These are phyloP conservation scores for Numenius phaeopus DNA, from an alignment of 2,797 vertebrate species.

Conservation along the genomic window DNA sequence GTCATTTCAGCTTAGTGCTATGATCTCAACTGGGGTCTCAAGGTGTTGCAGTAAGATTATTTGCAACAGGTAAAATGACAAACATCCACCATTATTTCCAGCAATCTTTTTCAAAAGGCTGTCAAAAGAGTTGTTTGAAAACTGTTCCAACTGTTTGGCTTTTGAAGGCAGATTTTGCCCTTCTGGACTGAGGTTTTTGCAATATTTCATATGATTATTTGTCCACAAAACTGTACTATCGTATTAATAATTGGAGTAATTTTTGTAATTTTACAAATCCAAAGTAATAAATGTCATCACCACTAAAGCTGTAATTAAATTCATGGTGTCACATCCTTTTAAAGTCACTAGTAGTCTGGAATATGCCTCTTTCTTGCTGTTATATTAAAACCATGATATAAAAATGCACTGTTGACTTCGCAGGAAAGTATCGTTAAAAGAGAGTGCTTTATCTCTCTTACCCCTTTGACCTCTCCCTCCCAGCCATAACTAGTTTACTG, in stretches of 20 bases:
- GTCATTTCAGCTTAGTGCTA: not conserved
- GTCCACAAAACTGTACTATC: not conserved
- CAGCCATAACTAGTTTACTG: not conserved
- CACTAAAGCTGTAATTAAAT: not conserved
- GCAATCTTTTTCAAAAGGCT: not conserved
- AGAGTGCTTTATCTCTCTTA: not conserved
- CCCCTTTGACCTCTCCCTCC: not conserved
- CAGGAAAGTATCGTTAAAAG: not conserved
- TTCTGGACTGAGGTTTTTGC: not conserved
- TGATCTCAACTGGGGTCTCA: not conserved
- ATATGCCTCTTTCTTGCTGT: not conserved
- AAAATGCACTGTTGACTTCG: not conserved
- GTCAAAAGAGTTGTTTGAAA: not conserved
- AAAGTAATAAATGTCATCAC: not conserved
- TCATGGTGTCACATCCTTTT: not conserved
- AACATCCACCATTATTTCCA: not conserved
- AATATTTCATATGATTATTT: not conserved
- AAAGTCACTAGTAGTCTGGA: not conserved
- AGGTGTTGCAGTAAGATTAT: slow-evolving; percentile 14
- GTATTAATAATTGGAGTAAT: not conserved
- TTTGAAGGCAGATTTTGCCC: not conserved
- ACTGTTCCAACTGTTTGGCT: not conserved
- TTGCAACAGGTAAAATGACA: not conserved
- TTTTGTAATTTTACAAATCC: not conserved
- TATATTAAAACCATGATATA: not conserved